Conservation (phyloP, 2,888 invertebrate species). For the Calameuta filiformis region DNA sequence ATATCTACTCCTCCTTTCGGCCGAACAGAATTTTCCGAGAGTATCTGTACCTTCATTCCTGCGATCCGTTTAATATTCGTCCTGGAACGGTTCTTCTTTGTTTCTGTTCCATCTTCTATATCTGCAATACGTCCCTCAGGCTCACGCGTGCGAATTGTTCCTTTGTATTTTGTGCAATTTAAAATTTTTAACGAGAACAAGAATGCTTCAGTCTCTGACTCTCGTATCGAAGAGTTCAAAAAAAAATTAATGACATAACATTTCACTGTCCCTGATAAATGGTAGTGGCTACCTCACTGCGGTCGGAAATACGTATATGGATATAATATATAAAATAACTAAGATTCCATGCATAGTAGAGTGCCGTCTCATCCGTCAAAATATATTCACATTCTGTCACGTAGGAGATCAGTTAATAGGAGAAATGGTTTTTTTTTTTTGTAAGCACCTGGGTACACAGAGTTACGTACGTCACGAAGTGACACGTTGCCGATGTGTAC, state of each 20-base stretch:
- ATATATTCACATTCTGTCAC: not conserved
- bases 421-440: not conserved
- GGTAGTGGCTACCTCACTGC: not conserved
- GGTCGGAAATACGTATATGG: not conserved
- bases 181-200: not conserved
- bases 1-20: not conserved
- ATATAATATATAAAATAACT: not conserved
- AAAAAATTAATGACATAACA: not conserved
- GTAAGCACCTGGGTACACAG: not conserved
- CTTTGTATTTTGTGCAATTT: not conserved
- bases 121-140: not conserved
- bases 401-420: not conserved
- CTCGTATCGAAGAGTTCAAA: not conserved
- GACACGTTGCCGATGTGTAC: not conserved
- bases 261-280: not conserved
- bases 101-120: not conserved
- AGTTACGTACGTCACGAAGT: not conserved
- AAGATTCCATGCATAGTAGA: not conserved
- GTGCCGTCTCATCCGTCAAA: not conserved
- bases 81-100: not conserved
- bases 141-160: not conserved
- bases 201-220: not conserved
- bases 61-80: not conserved
- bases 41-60: not conserved
- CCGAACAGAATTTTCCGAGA: not conserved